phyloP scores from a whole-genome alignment of 2,797 vertebrate species.

The Acipenser oxyrinchus region DNA sequence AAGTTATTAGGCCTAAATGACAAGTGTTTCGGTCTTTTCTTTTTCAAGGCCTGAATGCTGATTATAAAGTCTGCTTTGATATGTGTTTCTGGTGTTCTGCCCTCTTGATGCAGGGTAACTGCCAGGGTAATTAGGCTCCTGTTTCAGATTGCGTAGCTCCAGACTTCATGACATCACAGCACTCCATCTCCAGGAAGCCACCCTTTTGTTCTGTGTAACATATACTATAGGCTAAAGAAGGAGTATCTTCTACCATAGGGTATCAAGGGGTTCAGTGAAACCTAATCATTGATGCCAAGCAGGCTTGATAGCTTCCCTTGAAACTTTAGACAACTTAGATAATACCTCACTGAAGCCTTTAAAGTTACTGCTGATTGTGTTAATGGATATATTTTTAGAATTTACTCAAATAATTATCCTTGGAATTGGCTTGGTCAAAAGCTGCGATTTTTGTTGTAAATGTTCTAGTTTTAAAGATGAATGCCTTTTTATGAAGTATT shows the following conservation, averaged over 20 bases:
- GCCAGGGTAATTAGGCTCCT: no score
- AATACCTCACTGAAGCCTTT: constrained; percentile 37
- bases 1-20: no score
- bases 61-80: no score
- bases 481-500: no score
- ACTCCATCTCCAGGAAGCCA: constrained; percentile 21
- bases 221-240: constrained; percentile 22
- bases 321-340: constrained; percentile 53
- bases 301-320: constrained; percentile 36
- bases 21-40: no score
- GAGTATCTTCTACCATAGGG: constrained; percentile 31
- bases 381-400: neutral
- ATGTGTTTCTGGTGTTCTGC: no score
- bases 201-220: constrained; percentile 26
- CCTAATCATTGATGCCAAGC: constrained; percentile 62
- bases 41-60: no score
- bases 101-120: no score
- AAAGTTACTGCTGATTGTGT: constrained; percentile 32
- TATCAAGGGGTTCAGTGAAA: constrained; percentile 34
- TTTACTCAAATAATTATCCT: no score
- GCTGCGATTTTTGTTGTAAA: no score
- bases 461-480: no score
- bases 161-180: constrained; percentile 26
- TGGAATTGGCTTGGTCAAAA: no score
- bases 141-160: constrained; percentile 31